A percentile compares a stretch with the other conserved stretches of the same genome.
Evolutionary conservation across 2,888 invertebrate genomes (phyloP).

Genomic region (Parnassius apollo): DNA sequence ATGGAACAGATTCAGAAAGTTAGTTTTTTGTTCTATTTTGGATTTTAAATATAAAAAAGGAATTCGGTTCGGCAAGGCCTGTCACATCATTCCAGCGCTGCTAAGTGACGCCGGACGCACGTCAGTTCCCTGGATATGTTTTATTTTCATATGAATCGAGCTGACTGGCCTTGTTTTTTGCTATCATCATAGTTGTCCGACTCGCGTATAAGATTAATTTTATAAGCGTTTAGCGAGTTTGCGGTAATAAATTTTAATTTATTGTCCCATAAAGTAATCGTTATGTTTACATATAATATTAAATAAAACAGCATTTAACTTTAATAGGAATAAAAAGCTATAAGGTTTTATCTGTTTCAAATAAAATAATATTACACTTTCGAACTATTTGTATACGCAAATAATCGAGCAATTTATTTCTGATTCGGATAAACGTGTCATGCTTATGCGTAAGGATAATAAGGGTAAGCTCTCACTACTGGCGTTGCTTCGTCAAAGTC

Average conservation of each 20-base stretch:
- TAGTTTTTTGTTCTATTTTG: slow-evolving; percentile 65
- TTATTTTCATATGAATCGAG: slow-evolving; percentile 77
- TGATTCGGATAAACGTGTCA: slow-evolving; percentile 25
- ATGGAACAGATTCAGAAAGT: slow-evolving; percentile 75
- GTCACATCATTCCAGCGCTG: slow-evolving; percentile 81
- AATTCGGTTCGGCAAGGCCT: slow-evolving; percentile 77
- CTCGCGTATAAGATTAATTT: slow-evolving; percentile 63
- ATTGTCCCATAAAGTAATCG: neutral
- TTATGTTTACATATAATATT: too few relatives aligned
- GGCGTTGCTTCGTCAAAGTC: slow-evolving; percentile 40
- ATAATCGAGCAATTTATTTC: slow-evolving; percentile 2
- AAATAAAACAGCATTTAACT: too few relatives aligned
- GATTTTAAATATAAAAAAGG: slow-evolving; percentile 72
- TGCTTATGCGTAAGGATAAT: slow-evolving; percentile 43
- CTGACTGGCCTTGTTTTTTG: slow-evolving; percentile 72
- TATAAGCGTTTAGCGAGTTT: slow-evolving; percentile 45
- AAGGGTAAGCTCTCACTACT: slow-evolving; percentile 60
- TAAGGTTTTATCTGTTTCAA: too few relatives aligned
- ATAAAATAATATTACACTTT: neutral
- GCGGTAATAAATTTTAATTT: slow-evolving; percentile 31
- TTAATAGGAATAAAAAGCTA: too few relatives aligned
- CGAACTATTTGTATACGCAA: slow-evolving; percentile 17
- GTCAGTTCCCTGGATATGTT: slow-evolving; percentile 73
- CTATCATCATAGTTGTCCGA: slow-evolving; percentile 73
- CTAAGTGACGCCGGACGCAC: slow-evolving; percentile 81